phyloP scores from a whole-genome alignment of 2,888 invertebrate genomes.

The Standfussiana lucernea region DNA sequence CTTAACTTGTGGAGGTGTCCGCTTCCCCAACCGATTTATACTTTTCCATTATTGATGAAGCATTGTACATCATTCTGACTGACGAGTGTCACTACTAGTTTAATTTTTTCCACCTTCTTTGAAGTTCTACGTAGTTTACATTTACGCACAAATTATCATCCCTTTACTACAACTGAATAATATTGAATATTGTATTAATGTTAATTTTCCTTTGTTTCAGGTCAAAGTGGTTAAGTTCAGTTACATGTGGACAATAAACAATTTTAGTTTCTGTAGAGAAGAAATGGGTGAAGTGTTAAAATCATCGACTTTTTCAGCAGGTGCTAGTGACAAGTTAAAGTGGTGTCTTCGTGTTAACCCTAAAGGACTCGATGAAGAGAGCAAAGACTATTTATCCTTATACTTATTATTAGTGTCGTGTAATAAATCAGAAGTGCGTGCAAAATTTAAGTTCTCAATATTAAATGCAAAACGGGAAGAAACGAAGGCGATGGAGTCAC shows the following conservation, averaged over 20 bases:
- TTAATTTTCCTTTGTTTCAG: constrained; percentile 91
- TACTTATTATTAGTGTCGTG: constrained; percentile 99
- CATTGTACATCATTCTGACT: constrained; percentile 49
- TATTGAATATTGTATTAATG: constrained; percentile 59
- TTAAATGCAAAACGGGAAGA: constrained; percentile 99
- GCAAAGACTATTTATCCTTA: constrained; percentile 99
- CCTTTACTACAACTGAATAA: constrained; percentile 47
- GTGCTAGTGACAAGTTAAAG: constrained; percentile 99
- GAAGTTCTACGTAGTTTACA: constrained; percentile 2
- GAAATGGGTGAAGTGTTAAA: constrained; percentile 99
- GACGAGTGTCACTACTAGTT: constrained; percentile 25
- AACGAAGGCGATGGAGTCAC: constrained; percentile 99
- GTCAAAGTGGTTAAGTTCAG: constrained; percentile 99
- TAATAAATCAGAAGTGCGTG: constrained; percentile 99
- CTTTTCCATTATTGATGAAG: constrained; percentile 65
- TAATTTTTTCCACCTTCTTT: constrained; percentile 3
- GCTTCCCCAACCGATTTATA: constrained; percentile 60
- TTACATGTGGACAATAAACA: constrained; percentile 99
- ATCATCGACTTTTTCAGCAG: constrained; percentile 99
- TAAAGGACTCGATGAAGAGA: constrained; percentile 99
- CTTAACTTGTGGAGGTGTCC: constrained; percentile 67
- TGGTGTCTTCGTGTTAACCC: constrained; percentile 99
- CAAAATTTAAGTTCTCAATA: constrained; percentile 99
- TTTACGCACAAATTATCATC: background rate
- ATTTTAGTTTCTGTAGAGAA: constrained; percentile 99